Percentiles rank a stretch among this genome's conserved stretches.
Evolutionary conservation across 2,113 vertebrate species (phyloP).

Genomic region (Porphyrio hochstetteri): DNA sequence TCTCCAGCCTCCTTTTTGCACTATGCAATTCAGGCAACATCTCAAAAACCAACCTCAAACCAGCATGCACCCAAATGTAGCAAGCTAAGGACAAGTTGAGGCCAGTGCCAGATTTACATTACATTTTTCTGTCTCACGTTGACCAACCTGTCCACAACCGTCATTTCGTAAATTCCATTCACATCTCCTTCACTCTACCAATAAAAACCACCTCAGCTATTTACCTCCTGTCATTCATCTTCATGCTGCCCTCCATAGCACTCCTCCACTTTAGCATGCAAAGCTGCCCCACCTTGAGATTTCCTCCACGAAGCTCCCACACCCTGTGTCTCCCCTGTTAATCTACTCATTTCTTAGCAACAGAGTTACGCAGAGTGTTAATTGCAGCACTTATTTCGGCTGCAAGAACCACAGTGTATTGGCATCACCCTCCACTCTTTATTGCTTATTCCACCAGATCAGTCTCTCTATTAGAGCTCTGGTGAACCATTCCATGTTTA

Average conservation of each 20-base stretch:
- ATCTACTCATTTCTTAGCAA: not conserved
- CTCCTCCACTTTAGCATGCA: not conserved
- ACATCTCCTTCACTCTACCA: not conserved
- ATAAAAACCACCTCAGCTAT: not conserved
- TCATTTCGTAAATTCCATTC: not conserved
- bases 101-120: constrained; percentile 1
- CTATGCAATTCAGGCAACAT: not conserved
- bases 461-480: not conserved
- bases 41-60: not conserved
- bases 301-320: not conserved
- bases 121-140: not conserved
- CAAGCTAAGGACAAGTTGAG: constrained; percentile 18
- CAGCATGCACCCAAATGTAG: not conserved
- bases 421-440: not conserved
- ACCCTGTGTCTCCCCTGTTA: not conserved
- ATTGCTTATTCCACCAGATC: not conserved
- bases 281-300: not conserved
- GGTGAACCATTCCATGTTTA: not conserved
- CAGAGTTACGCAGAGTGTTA: not conserved
- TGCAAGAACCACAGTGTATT: not conserved
- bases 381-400: not conserved
- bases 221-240: not conserved
- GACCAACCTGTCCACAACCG: not conserved
- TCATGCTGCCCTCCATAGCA: not conserved
- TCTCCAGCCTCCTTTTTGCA: not conserved